phyloP scores from a whole-genome alignment of 2,797 vertebrate species.

The Oophaga sylvatica region DNA sequence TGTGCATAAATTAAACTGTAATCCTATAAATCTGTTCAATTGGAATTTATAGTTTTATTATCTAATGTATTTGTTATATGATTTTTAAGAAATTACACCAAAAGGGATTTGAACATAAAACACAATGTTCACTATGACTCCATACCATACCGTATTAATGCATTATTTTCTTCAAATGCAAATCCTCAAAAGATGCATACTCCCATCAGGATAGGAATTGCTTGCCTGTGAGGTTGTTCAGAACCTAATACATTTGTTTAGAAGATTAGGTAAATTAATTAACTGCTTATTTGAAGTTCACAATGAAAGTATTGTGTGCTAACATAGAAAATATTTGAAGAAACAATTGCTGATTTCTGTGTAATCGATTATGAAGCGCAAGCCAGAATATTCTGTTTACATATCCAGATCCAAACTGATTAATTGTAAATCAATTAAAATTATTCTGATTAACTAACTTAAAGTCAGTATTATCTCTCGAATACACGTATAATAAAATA shows the following conservation, averaged over 20 bases:
- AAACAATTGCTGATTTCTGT: conserved; percentile 5
- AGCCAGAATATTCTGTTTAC: conserved; percentile 21
- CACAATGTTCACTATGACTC: background rate
- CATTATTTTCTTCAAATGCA: conserved; percentile 39
- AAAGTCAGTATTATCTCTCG: background rate
- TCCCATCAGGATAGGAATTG: conserved; percentile 24
- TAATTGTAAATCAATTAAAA: conserved; percentile 14
- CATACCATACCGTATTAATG: conserved; percentile 7
- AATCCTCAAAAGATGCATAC: conserved; percentile 29
- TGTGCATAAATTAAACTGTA: conserved; percentile 43
- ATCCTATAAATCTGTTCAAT: conserved; percentile 47
- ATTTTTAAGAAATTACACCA: conserved; percentile 5
- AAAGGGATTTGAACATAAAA: conserved; percentile 21
- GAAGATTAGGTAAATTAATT: conserved; percentile 54
- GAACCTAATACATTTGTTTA: conserved; percentile 32
- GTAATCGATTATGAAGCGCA: background rate
- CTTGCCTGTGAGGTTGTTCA: conserved; percentile 7
- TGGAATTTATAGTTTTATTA: background rate
- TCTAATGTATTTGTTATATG: conserved; percentile 33
- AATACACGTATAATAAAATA: background rate
- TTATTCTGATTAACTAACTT: background rate
- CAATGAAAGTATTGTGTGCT: conserved; percentile 31
- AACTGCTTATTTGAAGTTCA: conserved; percentile 40
- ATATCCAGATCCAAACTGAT: conserved; percentile 21
- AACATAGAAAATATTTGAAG: conserved; percentile 38